phyloP scores from a whole-genome alignment of 2,888 invertebrate genomes.

The Blastobasis lacticolella region DNA sequence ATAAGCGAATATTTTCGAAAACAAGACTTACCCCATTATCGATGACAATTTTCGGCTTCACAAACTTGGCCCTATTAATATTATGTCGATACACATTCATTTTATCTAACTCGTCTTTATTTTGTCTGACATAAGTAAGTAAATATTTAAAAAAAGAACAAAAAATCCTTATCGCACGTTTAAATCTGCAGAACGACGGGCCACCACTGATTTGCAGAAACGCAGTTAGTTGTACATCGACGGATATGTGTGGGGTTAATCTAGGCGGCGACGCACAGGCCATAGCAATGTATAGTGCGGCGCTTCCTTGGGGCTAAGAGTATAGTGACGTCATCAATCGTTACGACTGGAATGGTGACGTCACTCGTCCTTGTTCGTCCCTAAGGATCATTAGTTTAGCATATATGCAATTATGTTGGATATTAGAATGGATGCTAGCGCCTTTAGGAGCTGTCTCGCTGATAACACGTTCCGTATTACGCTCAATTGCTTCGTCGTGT shows the following conservation, averaged over 20 bases:
- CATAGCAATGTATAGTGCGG: slow-evolving; percentile 37
- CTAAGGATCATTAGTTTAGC: slow-evolving; percentile 23
- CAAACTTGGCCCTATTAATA: slow-evolving; percentile 37
- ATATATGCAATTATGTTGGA: slow-evolving; percentile 16
- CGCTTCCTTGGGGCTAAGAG: slow-evolving; percentile 1
- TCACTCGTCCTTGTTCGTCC: slow-evolving; percentile 46
- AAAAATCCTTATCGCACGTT: slow-evolving; percentile 34
- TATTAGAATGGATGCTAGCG: too few relatives aligned
- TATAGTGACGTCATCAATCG: slow-evolving; percentile 59
- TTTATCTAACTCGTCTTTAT: slow-evolving; percentile 17
- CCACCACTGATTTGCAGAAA: slow-evolving; percentile 38
- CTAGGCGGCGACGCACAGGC: slow-evolving; percentile 27
- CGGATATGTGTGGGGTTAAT: slow-evolving; percentile 25
- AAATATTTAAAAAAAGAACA: slow-evolving; percentile 15
- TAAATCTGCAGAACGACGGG: slow-evolving; percentile 34
- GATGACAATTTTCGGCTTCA: slow-evolving; percentile 35
- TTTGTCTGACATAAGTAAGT: slow-evolving; percentile 6
- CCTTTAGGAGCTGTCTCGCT: too few relatives aligned
- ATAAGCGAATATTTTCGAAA: background rate
- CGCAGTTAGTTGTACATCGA: slow-evolving; percentile 37
- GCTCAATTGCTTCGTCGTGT: too few relatives aligned
- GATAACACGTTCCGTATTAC: too few relatives aligned
- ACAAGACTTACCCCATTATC: slow-evolving; percentile 46
- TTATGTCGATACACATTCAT: slow-evolving; percentile 53
- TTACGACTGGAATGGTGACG: slow-evolving; percentile 44